Base-by-base conservation (phyloP, 2,113 vertebrate genomes). In the Oncorhynchus mykiss region DNA sequence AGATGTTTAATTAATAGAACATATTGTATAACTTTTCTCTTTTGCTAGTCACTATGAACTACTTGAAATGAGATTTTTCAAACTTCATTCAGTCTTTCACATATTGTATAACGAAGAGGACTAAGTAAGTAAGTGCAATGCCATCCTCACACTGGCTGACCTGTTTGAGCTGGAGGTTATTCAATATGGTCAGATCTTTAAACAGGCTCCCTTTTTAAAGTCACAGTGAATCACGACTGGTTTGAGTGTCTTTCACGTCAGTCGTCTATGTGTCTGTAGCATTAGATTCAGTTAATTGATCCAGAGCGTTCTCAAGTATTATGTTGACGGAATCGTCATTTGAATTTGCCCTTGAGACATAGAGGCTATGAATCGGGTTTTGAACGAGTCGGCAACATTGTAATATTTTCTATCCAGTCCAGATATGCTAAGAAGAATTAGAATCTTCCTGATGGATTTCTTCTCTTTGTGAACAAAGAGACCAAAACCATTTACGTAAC, bases 381-480 rank as follows among this genome's bases (percentile, higher is more conserved):
- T 45, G 39, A 45, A 45, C 11, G 39, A 45, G 39, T 45, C 39
- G 39, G 39, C 39, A 45, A 45, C 9, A 45, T 45, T 45, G 39
- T 45, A 9, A 45, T 45, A 45, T 65, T n/a, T 18, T 75, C 25
- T n/a, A 25, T 31, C 25, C 22, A n/a, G 34, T 31, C 27, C 11
- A 31, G 25, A 67, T 14, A 4, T 27, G n/a, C 27, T 3, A 69
- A 62, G 8, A 49, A 72, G 22, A 57, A 66, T 65, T 6, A 57
- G 22, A 25, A 67, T 67, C 64, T 51, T 9, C 62, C 14, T 48
- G 39, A 54, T 66, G n/a, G 49, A 72, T 49, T n/a, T 45, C 72
- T 49, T 24, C 34, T 39, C 8, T 66, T 39, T 77, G 67, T 71
- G 62, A 70, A 71, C 70, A 59, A 79, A 79, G 71, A 25, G 27